Evolutionary conservation across 2,888 invertebrate species (phyloP).

Genomic region (Heteropelma amictum): DNA sequence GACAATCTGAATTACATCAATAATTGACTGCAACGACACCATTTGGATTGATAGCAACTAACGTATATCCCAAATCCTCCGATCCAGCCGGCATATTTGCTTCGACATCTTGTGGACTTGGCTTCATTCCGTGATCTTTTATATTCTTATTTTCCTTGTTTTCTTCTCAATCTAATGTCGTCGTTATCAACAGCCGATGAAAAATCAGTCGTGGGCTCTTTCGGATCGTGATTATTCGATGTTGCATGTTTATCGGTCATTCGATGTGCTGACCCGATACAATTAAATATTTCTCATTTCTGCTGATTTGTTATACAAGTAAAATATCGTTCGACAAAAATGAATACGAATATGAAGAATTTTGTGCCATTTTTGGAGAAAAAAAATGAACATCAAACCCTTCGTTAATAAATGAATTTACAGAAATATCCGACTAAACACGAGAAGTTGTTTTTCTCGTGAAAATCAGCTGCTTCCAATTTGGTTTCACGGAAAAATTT

Average conservation of each 20-base stretch:
- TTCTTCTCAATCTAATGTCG: background rate
- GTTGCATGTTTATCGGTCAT: slow-evolving; percentile 47
- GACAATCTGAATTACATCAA: slow-evolving; percentile 14
- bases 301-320: background rate
- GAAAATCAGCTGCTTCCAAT: no score
- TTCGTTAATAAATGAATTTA: no score
- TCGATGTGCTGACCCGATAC: slow-evolving; percentile 17
- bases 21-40: slow-evolving; percentile 48
- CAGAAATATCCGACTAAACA: no score
- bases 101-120: slow-evolving; percentile 46
- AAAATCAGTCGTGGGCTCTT: slow-evolving; percentile 5
- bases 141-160: background rate
- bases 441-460: no score
- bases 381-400: no score
- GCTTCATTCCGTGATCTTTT: slow-evolving; percentile 32
- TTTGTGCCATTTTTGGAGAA: background rate
- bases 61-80: slow-evolving; percentile 33
- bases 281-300: background rate
- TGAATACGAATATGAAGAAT: no score
- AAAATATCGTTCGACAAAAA: background rate
- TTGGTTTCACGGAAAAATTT: no score
- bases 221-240: slow-evolving; percentile 27
- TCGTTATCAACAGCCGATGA: slow-evolving; percentile 10
- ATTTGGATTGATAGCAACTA: slow-evolving; percentile 41
- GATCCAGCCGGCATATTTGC: slow-evolving; percentile 47